These are phyloP conservation scores for Eupithecia dodoneata DNA, from an alignment of 2,888 invertebrate species.

Conservation along the genomic window DNA sequence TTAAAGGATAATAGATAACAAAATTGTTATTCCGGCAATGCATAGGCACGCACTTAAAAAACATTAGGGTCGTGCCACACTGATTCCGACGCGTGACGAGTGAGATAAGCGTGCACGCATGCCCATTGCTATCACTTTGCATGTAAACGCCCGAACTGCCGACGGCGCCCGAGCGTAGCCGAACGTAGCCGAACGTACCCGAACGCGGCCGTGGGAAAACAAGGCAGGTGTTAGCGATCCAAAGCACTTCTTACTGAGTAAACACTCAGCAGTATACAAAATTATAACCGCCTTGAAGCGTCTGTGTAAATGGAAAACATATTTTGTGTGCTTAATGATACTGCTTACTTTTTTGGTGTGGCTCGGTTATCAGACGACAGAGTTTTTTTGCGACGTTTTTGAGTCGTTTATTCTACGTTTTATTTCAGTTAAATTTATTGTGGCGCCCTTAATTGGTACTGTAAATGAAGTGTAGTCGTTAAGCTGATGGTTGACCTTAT, in stretches of 20 bases:
- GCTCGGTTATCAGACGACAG: conserved; percentile 72
- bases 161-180: conserved; percentile 60
- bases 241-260: conserved; percentile 83
- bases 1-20: conserved; percentile 38
- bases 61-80: conserved; percentile 61
- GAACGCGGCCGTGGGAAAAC: conserved; percentile 79
- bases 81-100: conserved; percentile 67
- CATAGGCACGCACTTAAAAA: conserved; percentile 54
- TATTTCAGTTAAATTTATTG: conserved; percentile 73
- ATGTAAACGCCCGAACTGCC: conserved; percentile 62
- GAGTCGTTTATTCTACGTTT: conserved; percentile 60
- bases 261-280: conserved; percentile 82
- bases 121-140: conserved; percentile 52
- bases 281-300: conserved; percentile 82
- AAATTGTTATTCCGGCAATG: conserved; percentile 47
- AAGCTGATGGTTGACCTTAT: conserved; percentile 65
- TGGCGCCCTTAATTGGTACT: conserved; percentile 74
- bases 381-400: conserved; percentile 73
- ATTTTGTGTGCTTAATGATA: conserved; percentile 84
- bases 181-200: conserved; percentile 74
- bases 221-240: conserved; percentile 82
- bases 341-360: conserved; percentile 80
- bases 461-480: conserved; percentile 63
- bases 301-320: conserved; percentile 84
- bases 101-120: conserved; percentile 50